Evolutionary conservation across 2,113 vertebrate genomes (phyloP), one percentile per base, ranked within the genome.

Genomic region (Entosphenus tridentatus): DNA sequence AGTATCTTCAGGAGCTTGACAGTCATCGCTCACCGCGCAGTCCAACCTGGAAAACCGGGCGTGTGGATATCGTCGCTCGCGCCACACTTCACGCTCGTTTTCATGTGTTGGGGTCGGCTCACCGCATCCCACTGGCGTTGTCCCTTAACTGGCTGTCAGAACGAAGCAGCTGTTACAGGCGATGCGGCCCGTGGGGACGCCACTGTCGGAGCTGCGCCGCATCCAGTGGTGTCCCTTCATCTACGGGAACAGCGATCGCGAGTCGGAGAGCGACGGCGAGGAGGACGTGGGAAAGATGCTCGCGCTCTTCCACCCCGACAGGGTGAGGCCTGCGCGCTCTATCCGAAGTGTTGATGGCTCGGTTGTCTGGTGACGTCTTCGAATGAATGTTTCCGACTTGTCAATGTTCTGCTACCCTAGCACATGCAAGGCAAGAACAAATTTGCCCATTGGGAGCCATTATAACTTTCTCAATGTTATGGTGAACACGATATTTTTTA

Each of bases 151-250:
- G 10, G 56, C 56, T 69, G 68, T 56, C 77, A 98, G 93, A 78
- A 90, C 96, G 39, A 39, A 39, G 39, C 39, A 39, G 39, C 39
- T 95, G 68, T 82, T 95, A 71, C 83, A 95, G 72, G 83, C 96
- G 72, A 84, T 77, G 57, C 78, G 86, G 17, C 85, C 88, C 55
- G 86, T 89, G 9, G 82, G 80, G 9, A 85, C 84, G 0, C 82
- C 82, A 0, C 74, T 93, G 72, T 95, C 87, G 76, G 85, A 83
- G 55, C 85, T 86, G 72, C 83, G 87, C 9, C 84, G 93, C 67
- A 87, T 98, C 75, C 91, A 96, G 74, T 98, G 93, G 92, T 97
- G 90, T 69, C 93, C 93, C 11, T 96, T 86, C 76, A 95, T 98
- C 74, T 39, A 39, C 39, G 39, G 39, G 39, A 65, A 65, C 18